A percentile compares a stretch with the other conserved stretches of the same genome.
These are phyloP conservation scores for Orthonevra nobilis DNA, from an alignment of 2,888 invertebrate genomes.

Conservation along the genomic window DNA sequence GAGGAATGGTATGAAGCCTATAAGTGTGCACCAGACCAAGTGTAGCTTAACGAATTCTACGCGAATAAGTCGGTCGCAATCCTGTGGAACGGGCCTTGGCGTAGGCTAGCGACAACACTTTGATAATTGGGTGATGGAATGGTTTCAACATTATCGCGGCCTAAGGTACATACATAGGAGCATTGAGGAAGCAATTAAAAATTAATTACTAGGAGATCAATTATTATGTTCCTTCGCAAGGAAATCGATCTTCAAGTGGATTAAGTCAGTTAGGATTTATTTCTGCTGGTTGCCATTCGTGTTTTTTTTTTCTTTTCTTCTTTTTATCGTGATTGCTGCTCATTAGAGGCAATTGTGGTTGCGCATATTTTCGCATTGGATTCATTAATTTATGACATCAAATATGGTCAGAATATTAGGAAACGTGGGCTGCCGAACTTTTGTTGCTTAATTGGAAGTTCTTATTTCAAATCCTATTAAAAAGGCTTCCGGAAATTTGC, in stretches of 20 bases:
- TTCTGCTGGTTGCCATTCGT: too few relatives aligned
- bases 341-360: too few relatives aligned
- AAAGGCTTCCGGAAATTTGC: too few relatives aligned
- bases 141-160: slow-evolving; percentile 7
- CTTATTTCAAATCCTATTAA: too few relatives aligned
- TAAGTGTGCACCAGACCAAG: slow-evolving; percentile 5
- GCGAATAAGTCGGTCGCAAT: slow-evolving; percentile 16
- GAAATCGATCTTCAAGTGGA: slow-evolving; percentile 43
- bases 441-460: too few relatives aligned
- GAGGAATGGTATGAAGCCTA: slow-evolving; percentile 5
- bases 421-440: too few relatives aligned
- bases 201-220: slow-evolving; percentile 32
- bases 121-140: background rate
- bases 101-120: background rate
- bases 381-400: too few relatives aligned
- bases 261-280: too few relatives aligned
- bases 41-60: slow-evolving; percentile 1
- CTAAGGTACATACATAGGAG: background rate
- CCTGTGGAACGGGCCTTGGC: slow-evolving; percentile 4
- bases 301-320: too few relatives aligned
- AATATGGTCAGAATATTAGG: too few relatives aligned
- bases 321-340: too few relatives aligned
- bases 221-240: slow-evolving; percentile 27
- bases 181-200: slow-evolving; percentile 45
- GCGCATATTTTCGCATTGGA: too few relatives aligned